Evolutionary conservation across 2,888 invertebrate genomes (phyloP).

Genomic region (Drosophila histrio): DNA sequence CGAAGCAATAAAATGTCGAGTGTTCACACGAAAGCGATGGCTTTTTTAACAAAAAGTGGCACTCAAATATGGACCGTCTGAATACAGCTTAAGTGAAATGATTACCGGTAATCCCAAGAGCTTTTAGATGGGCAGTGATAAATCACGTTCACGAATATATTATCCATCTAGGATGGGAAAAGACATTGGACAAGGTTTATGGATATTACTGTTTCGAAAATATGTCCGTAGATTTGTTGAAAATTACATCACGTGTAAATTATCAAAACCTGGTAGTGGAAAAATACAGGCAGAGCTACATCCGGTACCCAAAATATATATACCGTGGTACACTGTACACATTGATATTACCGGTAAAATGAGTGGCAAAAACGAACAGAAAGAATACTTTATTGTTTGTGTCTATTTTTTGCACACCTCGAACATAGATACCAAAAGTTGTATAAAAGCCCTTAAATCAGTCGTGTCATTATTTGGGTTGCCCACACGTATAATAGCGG

Average conservation of each 20-base stretch:
- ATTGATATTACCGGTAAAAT: slow-evolving; percentile 1
- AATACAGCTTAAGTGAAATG: no score
- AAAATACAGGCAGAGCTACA: slow-evolving; percentile 4
- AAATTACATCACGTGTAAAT: slow-evolving; percentile 9
- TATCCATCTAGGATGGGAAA: slow-evolving; percentile 3
- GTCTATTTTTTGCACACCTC: slow-evolving; percentile 6
- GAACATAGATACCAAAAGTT: slow-evolving; percentile 6
- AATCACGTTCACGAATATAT: slow-evolving; percentile 3
- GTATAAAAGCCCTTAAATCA: no score
- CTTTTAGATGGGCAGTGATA: slow-evolving; percentile 1
- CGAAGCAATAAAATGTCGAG: no score
- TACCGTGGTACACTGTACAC: slow-evolving; percentile 10
- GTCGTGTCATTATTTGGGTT: no score
- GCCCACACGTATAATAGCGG: no score
- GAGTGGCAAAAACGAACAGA: slow-evolving; percentile 3
- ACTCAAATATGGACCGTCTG: no score
- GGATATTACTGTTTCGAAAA: neutral
- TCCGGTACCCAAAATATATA: neutral
- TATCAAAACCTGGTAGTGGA: neutral
- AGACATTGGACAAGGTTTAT: neutral
- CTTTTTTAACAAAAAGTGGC: no score
- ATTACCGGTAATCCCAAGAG: slow-evolving; percentile 5
- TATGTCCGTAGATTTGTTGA: slow-evolving; percentile 3
- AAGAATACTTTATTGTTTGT: slow-evolving; percentile 2
- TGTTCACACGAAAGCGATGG: no score